Base-by-base conservation (phyloP, 2,113 vertebrate species). In the Epinephelus moara region DNA sequence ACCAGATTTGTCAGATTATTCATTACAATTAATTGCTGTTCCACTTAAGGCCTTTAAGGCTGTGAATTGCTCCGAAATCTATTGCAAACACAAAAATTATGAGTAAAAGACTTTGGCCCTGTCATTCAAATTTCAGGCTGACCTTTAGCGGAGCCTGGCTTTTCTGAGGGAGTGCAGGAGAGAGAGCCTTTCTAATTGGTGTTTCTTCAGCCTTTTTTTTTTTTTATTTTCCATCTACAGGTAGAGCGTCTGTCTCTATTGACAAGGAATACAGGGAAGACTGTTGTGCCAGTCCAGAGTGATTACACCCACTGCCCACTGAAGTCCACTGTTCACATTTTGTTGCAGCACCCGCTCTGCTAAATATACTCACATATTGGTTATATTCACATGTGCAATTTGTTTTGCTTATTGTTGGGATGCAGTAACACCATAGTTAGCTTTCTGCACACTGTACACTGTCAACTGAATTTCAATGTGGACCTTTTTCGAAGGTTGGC, bases 21-120 rank as follows among this genome's bases (percentile, higher is more conserved):
- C 98, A 99, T 99, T 99, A 99, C 98, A 99, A 99, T 99, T 99
- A 99, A 99, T 99, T 99, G 98, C 98, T 98, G 98, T 98, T 99
- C 98, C 98, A 99, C 97, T 99, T 99, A 99, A 99, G 98, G 98
- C 98, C 98, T 99, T 99, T 99, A 99, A 99, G 97, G 98, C 98
- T 97, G 98, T 96, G 98, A 99, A 99, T 99, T 99, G 97, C 98
- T 98, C 97, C 90, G 96, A 99, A 99, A 99, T 99, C 98, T 99
- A 99, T 97, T 97, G 98, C 98, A 99, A 99, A 99, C 98, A 99
- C 98, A 98, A 99, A 96, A 99, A 99, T 99, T 99, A 99, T 99
- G 98, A 99, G 97, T 98, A 99, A 98, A 98, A 99, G 98, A 99
- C 97, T 99, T 99, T 98, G 98, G 98, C 97, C 98, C 97, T 99